phyloP scores from a whole-genome alignment of 2,797 vertebrate genomes.

The Microctenopoma steveboyesi region DNA sequence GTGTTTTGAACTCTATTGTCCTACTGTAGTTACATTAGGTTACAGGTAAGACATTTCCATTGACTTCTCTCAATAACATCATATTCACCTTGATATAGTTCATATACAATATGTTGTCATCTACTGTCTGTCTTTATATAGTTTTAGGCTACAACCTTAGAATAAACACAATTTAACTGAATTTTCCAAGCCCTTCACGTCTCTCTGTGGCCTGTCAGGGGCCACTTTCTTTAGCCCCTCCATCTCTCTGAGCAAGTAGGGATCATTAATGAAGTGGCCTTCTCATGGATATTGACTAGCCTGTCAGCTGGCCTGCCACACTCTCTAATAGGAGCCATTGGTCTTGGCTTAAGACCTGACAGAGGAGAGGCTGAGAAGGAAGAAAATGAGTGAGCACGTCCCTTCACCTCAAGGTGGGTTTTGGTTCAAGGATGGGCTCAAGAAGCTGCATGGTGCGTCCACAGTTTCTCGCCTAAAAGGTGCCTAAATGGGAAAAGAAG shows the following conservation, averaged over 20 bases:
- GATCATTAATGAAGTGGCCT: constrained; percentile 98
- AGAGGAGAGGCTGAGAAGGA: constrained; percentile 50
- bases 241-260: constrained; percentile 90
- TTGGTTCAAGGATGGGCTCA: constrained; percentile 26
- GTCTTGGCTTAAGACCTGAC: constrained; percentile 87
- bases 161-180: neutral
- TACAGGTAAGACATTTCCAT: neutral
- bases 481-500: constrained; percentile 14
- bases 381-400: constrained; percentile 59
- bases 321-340: constrained; percentile 98
- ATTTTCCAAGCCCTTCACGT: constrained; percentile 15
- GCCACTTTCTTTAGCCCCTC: constrained; percentile 92
- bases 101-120: neutral
- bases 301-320: constrained; percentile 96
- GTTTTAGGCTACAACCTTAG: neutral
- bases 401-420: constrained; percentile 46
- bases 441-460: neutral
- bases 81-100: neutral
- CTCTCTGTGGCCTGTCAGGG: constrained; percentile 82
- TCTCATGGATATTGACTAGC: constrained; percentile 99
- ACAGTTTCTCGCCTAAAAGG: constrained; percentile 16
- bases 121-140: neutral
- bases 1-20: neutral
- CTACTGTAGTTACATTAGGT: neutral
- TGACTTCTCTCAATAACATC: neutral